A percentile compares a stretch with the other conserved stretches of the same genome.
Evolutionary conservation across 2,113 vertebrate genomes (phyloP).

Genomic region (Speoplatyrhinus poulsoni): DNA sequence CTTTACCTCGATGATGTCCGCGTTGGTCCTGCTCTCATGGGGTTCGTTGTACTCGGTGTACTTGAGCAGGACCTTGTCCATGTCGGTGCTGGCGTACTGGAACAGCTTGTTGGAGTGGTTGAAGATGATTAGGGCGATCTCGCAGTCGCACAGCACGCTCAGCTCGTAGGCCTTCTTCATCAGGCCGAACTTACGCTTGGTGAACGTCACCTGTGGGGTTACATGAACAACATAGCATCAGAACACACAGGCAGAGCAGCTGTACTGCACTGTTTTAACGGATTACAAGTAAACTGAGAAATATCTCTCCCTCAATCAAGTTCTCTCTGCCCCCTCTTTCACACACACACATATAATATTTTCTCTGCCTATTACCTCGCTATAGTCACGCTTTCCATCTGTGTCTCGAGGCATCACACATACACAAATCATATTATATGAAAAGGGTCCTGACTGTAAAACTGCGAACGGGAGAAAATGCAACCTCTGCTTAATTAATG

Average conservation of each 20-base stretch:
- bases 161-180: conserved; percentile 96
- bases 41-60: conserved; percentile 75
- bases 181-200: conserved; percentile 89
- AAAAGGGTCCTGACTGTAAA: neutral
- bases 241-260: too few species aligned
- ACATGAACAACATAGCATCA: too few species aligned
- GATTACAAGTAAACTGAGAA: neutral
- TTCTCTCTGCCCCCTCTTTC: conserved; percentile 17
- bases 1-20: conserved; percentile 75
- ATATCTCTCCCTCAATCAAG: conserved; percentile 32
- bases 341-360: neutral
- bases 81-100: conserved; percentile 74
- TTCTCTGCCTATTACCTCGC: too few species aligned
- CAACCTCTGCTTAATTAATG: conserved; percentile 3
- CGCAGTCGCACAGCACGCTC: conserved; percentile 91
- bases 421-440: conserved; percentile 3
- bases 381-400: too few species aligned
- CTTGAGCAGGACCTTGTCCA: conserved; percentile 74
- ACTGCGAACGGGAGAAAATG: too few species aligned
- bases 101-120: conserved; percentile 75
- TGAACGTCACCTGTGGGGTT: conserved; percentile 84
- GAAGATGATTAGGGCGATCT: conserved; percentile 94
- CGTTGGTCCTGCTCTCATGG: conserved; percentile 73
- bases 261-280: too few species aligned
- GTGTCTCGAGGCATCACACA: neutral